Evolutionary conservation across 2,888 invertebrate species (phyloP), one percentile per base, ranked within the genome.

Genomic region (Hypolimnas misippus): DNA sequence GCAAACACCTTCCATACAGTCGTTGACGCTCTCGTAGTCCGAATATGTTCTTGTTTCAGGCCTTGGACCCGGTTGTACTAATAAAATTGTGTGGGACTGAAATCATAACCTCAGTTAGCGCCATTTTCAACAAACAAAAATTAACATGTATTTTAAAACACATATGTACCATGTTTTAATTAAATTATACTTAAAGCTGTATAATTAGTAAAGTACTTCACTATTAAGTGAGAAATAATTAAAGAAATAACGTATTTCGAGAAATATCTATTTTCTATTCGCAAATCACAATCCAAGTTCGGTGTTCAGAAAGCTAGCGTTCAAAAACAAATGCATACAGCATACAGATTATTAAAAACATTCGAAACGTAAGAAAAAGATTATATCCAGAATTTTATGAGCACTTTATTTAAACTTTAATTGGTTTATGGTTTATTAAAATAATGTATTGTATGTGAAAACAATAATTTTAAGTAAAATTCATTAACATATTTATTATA

Each of bases 1-100:
- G 84, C 99, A 99, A 10, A 99, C 98, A 35, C 98, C 98, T 92
- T 99, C 99, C 96, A 99, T 96, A 81, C 98, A 98, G 78, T 99
- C 99, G 77, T 98, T 99, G 7, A 99, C 96, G 65, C 98, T 97
- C 83, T 99, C 99, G 79, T 99, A 99, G 86, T 99, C 99, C 0
- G 98, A 98, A 87, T 99, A 99, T 0, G 99, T 99, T 69, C 99
- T 94, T 0, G 98, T 98, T 87, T 99, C 99, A 17, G 99, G 98
- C 79, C 98, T 96, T 0, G 93, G 93, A 1, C 98, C 97, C 1
- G 99, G 98, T 84, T 99, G 99, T 5, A 99, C 97, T 70, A 99
- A 88, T 65, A 99, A 93, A 84, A 99, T 99, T 66, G 99, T 98
- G 91, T 99, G 99, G n/a, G 98, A 96, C 98, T 96, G 84, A 76